These are phyloP conservation scores for Steinernema carpocapsae DNA, from an alignment of 2,888 invertebrate genomes.

Conservation along the genomic window DNA sequence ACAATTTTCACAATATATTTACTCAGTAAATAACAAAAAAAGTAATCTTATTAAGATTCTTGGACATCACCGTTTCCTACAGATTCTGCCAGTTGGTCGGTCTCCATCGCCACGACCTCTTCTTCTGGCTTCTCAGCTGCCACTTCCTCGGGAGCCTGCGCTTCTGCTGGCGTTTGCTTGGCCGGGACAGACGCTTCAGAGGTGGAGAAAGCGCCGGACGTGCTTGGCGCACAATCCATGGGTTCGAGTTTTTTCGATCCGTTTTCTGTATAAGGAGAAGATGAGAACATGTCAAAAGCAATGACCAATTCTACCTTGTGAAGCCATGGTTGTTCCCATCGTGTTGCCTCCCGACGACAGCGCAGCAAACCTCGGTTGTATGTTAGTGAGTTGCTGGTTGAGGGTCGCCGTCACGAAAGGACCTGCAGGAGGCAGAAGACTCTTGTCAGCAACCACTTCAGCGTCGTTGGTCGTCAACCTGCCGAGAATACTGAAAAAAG, in stretches of 20 bases:
- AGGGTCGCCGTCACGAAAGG: constrained; percentile 67
- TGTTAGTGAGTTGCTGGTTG: constrained; percentile 54
- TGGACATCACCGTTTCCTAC: not conserved
- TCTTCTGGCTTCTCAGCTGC: not conserved
- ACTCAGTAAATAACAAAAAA: not conserved
- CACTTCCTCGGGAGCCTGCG: not conserved
- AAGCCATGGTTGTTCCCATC: not conserved
- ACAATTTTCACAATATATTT: not conserved
- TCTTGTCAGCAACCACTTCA: constrained; percentile 55
- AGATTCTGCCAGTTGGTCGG: not conserved
- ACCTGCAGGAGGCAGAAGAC: constrained; percentile 69
- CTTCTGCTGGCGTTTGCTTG: not conserved
- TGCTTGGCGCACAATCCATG: constrained; percentile 2
- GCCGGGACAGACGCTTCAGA: not conserved
- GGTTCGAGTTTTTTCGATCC: not conserved
- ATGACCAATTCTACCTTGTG: not conserved
- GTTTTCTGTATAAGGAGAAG: too few relatives aligned
- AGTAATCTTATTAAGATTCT: not conserved
- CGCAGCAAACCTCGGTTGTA: constrained; percentile 63
- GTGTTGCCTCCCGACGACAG: constrained; percentile 22
- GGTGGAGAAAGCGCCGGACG: not conserved
- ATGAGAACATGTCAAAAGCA: too few relatives aligned
- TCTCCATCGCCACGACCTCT: not conserved
- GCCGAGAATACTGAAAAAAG: constrained; percentile 59
- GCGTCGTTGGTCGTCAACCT: constrained; percentile 67